Evolutionary conservation across 2,888 invertebrate species (phyloP).

Genomic region (Schrankia costaestrigalis): DNA sequence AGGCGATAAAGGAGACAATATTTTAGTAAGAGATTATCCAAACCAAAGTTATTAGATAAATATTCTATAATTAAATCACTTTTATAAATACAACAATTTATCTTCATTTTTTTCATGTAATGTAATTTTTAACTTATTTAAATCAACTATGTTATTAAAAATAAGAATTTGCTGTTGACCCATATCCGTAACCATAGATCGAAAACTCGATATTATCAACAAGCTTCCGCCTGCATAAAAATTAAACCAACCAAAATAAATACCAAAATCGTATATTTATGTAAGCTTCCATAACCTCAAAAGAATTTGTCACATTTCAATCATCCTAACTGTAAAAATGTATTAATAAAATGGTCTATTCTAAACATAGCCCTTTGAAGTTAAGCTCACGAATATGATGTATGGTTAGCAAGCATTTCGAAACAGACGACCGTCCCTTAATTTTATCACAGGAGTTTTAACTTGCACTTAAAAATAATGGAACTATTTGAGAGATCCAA

Average conservation of each 20-base stretch:
- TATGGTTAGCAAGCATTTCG: conserved; percentile 37
- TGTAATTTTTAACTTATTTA: too few species aligned
- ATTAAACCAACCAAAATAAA: conserved; percentile 23
- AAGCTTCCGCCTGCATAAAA: too few species aligned
- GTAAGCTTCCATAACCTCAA: conserved; percentile 38
- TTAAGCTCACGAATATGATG: conserved; percentile 45
- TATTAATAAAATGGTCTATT: conserved; percentile 51
- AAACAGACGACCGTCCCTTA: conserved; percentile 29
- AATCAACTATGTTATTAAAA: too few species aligned
- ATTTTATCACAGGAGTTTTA: conserved; percentile 40
- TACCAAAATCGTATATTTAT: conserved; percentile 33
- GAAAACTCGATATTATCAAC: too few species aligned
- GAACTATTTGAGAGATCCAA: too few species aligned
- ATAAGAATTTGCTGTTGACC: too few species aligned
- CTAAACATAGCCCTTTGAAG: conserved; percentile 50
- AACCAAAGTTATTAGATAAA: too few species aligned
- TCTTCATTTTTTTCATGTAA: conserved; percentile 11
- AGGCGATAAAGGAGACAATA: too few species aligned
- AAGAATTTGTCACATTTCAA: conserved; percentile 55
- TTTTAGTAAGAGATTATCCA: too few species aligned
- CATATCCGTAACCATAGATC: too few species aligned
- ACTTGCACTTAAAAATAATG: too few species aligned
- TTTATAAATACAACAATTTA: conserved; percentile 9
- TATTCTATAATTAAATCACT: too few species aligned
- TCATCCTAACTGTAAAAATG: conserved; percentile 48